Evolutionary conservation across 2,797 vertebrate genomes (phyloP).

Genomic region (Discoglossus pictus): DNA sequence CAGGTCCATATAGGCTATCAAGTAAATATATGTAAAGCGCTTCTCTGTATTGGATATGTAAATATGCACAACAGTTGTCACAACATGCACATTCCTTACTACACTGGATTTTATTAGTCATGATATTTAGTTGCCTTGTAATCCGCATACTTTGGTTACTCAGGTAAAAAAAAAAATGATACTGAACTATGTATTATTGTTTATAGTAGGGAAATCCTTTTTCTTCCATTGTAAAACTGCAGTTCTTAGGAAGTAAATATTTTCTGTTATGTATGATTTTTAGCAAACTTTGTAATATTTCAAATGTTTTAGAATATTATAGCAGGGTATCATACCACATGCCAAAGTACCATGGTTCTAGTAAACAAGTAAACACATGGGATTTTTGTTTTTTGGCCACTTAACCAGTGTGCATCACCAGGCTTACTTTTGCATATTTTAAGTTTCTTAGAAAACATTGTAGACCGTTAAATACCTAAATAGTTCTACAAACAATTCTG

Average conservation of each 20-base stretch:
- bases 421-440: conserved; percentile 29
- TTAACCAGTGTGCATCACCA: conserved; percentile 40
- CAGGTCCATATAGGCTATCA: conserved; percentile 50
- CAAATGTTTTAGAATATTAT: not conserved
- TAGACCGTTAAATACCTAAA: conserved; percentile 1
- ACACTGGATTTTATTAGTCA: conserved; percentile 58
- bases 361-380: conserved; percentile 45
- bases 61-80: conserved; percentile 53
- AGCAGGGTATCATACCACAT: conserved; percentile 46
- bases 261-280: conserved; percentile 13
- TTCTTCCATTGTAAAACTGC: conserved; percentile 57
- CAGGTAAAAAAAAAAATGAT: conserved; percentile 64
- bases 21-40: conserved; percentile 54
- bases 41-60: conserved; percentile 56
- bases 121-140: conserved; percentile 63
- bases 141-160: conserved; percentile 70
- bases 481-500: conserved; percentile 28
- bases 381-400: conserved; percentile 25
- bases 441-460: conserved; percentile 2
- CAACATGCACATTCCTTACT: conserved; percentile 59
- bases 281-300: conserved; percentile 11
- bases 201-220: conserved; percentile 53
- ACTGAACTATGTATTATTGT: conserved; percentile 47
- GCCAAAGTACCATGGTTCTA: conserved; percentile 43
- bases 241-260: conserved; percentile 25